Base-by-base conservation (phyloP, 2,797 vertebrate genomes). In the Tenualosa ilisha region DNA sequence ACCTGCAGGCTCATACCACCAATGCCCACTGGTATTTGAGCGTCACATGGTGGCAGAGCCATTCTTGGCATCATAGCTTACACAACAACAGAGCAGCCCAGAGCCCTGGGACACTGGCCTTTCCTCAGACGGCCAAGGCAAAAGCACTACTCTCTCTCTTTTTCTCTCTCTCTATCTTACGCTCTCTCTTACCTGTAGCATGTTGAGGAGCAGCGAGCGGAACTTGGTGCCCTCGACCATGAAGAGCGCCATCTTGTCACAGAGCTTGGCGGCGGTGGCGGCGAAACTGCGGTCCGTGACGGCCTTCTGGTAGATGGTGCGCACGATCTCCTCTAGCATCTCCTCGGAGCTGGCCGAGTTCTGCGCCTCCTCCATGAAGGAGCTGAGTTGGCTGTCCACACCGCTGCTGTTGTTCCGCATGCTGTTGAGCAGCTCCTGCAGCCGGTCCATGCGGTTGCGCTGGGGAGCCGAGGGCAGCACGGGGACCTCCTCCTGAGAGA, bases 201-300 rank as follows among this genome's bases (percentile, higher is more conserved):
- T 96, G 92, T 99, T 99, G 91, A 99, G 98, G 3, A 99, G 96
- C 84, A 99, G 95, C 9, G 98, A 99, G 83, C 98, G 96, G 92
- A 99, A 99, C 91, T 98, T 99, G 92, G 98, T 99, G 84, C 98
- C 98, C 90, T 99, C 97, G 91, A 98, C 98, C 97, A 99, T 99
- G 94, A 99, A 98, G 63, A 98, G 95, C 0, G 98, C 97, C 98
- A 99, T 99, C 94, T 97, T 98, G 94, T 99, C 97, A 0, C 98
- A 99, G 68, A 99, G 97, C 90, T 95, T 97, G 88, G 98, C 98
- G 0, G 98, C 98, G 0, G 97, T 99, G 91, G 97, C 95, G 20
- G 98, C 98, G 12, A 99, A 99, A 93, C 97, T 99, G 83, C 98
- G 94, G 93, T 99, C 98, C 0, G 95, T 97, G 92, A 98, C 96